A percentile compares a stretch with the other conserved stretches of the same genome.
These are phyloP conservation scores for Saimiri boliviensis DNA, from an alignment of 2,113 vertebrate species.

Conservation along the genomic window DNA sequence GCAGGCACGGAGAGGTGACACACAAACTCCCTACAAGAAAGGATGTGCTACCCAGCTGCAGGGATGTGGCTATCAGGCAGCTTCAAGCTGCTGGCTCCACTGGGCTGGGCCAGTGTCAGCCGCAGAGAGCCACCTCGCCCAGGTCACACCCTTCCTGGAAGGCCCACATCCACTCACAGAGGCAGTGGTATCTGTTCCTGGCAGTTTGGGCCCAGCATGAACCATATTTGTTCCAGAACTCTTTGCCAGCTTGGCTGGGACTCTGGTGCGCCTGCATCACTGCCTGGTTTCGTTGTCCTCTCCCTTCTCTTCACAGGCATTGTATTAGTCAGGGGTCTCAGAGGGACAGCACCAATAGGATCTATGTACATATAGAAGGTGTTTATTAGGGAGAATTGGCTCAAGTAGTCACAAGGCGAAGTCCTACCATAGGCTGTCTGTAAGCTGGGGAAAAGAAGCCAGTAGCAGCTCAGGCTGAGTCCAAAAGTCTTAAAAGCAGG, in stretches of 20 bases:
- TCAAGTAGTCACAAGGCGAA: too few relatives aligned
- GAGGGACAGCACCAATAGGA: too few relatives aligned
- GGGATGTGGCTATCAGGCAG: neutral
- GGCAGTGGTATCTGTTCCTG: too few relatives aligned
- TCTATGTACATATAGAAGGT: too few relatives aligned
- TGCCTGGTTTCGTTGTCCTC: neutral
- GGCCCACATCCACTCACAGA: neutral
- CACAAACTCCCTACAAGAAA: neutral
- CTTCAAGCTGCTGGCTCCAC: neutral
- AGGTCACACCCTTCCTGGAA: neutral
- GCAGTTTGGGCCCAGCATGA: too few relatives aligned
- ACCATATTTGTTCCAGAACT: neutral
- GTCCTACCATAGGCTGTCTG: too few relatives aligned
- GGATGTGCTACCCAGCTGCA: neutral
- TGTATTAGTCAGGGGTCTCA: too few relatives aligned
- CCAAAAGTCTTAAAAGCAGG: too few relatives aligned
- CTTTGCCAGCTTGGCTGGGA: neutral
- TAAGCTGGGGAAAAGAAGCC: too few relatives aligned
- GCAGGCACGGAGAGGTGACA: rapidly evolving
- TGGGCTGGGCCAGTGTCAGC: neutral
- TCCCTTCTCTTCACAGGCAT: neutral
- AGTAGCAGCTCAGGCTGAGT: too few relatives aligned
- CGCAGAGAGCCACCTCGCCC: neutral
- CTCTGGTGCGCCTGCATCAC: neutral
- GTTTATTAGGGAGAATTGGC: too few relatives aligned